Conservation (phyloP, 2,888 invertebrate species). For the Limnephilus marmoratus region DNA sequence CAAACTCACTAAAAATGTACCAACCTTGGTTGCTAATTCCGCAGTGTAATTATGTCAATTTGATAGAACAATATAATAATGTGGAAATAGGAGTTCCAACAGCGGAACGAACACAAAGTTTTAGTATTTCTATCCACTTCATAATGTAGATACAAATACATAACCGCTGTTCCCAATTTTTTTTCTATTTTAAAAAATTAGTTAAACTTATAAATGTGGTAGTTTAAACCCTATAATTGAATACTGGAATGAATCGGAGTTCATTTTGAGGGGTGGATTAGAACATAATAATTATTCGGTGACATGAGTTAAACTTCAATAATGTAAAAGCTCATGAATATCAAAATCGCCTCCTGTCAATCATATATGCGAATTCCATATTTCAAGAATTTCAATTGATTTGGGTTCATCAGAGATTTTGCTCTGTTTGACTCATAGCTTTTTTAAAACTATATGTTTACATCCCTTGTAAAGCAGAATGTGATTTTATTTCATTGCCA, state of each 20-base stretch:
- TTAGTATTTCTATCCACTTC: background rate
- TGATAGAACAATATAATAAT: slow-evolving; percentile 32
- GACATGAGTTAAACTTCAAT: background rate
- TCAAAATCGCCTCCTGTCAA: background rate
- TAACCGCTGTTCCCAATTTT: background rate
- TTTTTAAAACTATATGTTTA: background rate
- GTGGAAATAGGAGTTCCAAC: background rate
- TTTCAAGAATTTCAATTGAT: background rate
- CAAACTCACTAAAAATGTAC: background rate
- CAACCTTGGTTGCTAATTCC: slow-evolving; percentile 2
- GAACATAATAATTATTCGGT: background rate
- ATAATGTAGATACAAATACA: background rate
- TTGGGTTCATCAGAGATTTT: background rate
- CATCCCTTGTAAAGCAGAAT: background rate
- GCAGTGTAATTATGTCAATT: slow-evolving; percentile 36
- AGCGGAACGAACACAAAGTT: background rate
- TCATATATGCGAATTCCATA: background rate
- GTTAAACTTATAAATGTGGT: background rate
- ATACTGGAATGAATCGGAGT: slow-evolving; percentile 54
- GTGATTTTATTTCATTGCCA: background rate
- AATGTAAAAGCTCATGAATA: background rate
- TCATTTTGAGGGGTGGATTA: slow-evolving; percentile 61
- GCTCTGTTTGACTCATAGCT: background rate
- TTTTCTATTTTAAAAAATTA: background rate
- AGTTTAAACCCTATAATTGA: background rate